Base-by-base conservation (phyloP, 2,888 invertebrate genomes). In the Melipona beecheii region DNA sequence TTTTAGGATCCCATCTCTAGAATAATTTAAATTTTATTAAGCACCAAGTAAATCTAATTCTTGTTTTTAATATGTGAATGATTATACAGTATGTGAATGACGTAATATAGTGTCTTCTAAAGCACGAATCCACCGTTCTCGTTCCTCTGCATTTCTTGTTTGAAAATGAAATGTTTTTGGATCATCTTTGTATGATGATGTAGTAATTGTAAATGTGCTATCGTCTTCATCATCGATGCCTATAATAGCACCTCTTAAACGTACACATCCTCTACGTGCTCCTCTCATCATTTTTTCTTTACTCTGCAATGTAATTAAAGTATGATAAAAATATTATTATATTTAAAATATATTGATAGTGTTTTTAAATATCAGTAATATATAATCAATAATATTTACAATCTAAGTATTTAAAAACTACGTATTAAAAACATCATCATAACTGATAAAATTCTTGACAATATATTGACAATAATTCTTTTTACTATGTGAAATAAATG, bases 111-210 rank as follows among this genome's bases (percentile, higher is more conserved):
- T 98, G 94, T 98, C 98, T 95, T 99, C 99, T 84, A 99, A 95
- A 64, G 98, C 98, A 62, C 98, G 96, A 79, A 99, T 98, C 99
- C 99, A 99, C 89, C 97, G 97, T 94, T 99, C 99, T 74, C 99
- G 96, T 94, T 99, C 99, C 76, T 98, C 97, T 21, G 97, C 97
- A 95, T 99, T 98, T 90, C 98, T 96, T 31, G 99, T 99, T 96
- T 99, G 99, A 95, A 99, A 99, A 95, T 99, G 99, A 95, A 99
- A 99, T 21, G 99, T 99, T 95, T 99, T 99, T 92, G 99, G 98
- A 95, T 99, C 99, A 72, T 99, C 99, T 78, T 94, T 94, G 65
- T 91, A 93, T 21, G 94, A 94, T 4, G 94, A 93, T 17, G 94
- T 94, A 9, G 99, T 99, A 92, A 99, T 98, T 71, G 99, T 99